Percentiles rank a stretch among this genome's conserved stretches.
Evolutionary conservation across 1,140 invertebrate species (phyloP).

Genomic region (Ceratoteleas bidentatus): DNA sequence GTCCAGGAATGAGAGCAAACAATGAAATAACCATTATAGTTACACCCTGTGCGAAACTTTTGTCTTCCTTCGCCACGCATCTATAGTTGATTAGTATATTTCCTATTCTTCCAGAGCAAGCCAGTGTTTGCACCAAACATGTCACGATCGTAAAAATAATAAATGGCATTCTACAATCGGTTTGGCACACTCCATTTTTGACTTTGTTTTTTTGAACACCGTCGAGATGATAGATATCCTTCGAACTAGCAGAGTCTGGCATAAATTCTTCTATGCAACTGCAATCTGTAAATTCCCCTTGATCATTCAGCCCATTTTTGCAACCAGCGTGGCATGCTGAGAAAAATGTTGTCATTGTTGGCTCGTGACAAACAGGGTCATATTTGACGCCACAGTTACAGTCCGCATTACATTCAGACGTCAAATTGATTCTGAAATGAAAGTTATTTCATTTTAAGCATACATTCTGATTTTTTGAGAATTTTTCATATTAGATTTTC

Average conservation of each 20-base stretch:
- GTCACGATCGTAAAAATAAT: constrained; percentile 80
- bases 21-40: constrained; percentile 84
- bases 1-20: constrained; percentile 85
- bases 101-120: constrained; percentile 84
- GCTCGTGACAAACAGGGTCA: constrained; percentile 83
- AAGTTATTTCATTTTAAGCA: too few species aligned
- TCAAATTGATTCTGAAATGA: constrained; percentile 82
- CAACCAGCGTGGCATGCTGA: constrained; percentile 87
- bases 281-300: constrained; percentile 74
- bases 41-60: constrained; percentile 85
- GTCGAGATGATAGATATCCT: constrained; percentile 39
- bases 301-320: constrained; percentile 69
- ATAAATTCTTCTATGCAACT: constrained; percentile 69
- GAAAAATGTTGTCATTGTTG: constrained; percentile 82
- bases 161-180: constrained; percentile 80
- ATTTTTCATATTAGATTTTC: too few species aligned
- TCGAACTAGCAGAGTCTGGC: constrained; percentile 15
- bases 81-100: constrained; percentile 85
- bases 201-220: constrained; percentile 66
- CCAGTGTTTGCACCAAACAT: constrained; percentile 82
- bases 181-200: constrained; percentile 81
- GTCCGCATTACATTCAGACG: constrained; percentile 80
- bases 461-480: too few species aligned
- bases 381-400: constrained; percentile 83
- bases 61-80: constrained; percentile 84